Conservation (phyloP, 2,797 vertebrate species). For the Rousettus madagascariensis region DNA sequence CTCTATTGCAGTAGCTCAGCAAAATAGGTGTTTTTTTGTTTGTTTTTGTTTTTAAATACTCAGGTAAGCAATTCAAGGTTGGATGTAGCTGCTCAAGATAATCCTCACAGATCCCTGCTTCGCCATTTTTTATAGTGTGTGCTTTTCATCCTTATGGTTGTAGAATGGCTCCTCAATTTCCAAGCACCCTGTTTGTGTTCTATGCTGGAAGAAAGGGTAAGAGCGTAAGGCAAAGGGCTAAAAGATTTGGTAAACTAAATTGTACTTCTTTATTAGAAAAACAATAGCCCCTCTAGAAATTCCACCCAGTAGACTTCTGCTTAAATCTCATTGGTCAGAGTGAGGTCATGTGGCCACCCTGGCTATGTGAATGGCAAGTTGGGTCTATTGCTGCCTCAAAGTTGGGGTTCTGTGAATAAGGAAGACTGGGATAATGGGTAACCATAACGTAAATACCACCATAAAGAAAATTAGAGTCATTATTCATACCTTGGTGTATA, state of each 20-base stretch:
- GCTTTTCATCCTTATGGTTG: neutral
- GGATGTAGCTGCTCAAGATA: neutral
- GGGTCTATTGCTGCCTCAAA: neutral
- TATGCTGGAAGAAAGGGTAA: neutral
- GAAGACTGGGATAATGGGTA: neutral
- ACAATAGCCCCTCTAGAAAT: neutral
- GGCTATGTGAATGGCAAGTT: neutral
- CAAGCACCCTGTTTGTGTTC: neutral
- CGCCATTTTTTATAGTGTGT: neutral
- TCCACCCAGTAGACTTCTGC: neutral
- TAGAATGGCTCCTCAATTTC: slow-evolving; percentile 3
- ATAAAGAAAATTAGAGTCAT: neutral
- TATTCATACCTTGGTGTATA: neutral
- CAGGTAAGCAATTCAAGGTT: neutral
- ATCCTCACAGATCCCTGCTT: neutral
- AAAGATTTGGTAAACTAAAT: neutral
- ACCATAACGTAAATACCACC: neutral
- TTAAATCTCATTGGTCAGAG: neutral
- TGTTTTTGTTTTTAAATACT: neutral
- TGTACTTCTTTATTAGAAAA: slow-evolving; percentile 3
- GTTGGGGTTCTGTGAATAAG: neutral
- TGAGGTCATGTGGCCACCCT: neutral
- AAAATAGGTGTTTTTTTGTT: neutral
- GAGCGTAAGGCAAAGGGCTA: neutral
- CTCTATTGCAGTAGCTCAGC: neutral